Conservation (phyloP, 2,113 vertebrate species). For the Chlorodrepanis virens region DNA sequence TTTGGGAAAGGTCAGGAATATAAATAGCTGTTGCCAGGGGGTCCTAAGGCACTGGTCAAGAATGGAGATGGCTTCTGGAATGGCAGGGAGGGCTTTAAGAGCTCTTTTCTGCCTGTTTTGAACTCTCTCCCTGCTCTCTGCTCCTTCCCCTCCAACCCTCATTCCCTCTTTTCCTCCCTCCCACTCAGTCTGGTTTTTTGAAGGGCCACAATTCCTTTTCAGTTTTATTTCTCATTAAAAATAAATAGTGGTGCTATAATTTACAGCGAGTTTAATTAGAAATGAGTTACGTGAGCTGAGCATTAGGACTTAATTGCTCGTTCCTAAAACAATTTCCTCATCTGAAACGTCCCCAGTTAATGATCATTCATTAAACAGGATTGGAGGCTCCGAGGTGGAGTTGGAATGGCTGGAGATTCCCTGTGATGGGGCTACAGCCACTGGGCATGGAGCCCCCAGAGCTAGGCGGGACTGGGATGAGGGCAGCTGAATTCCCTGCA, state of each 20-base stretch:
- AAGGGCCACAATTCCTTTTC: slow-evolving; percentile 43
- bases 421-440: neutral
- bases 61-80: neutral
- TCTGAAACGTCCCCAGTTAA: slow-evolving; percentile 66
- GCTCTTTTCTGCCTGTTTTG: neutral
- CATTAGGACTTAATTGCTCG: slow-evolving; percentile 67
- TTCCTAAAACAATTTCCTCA: slow-evolving; percentile 72
- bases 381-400: slow-evolving; percentile 9
- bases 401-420: neutral
- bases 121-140: neutral
- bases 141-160: neutral
- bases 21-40: slow-evolving; percentile 15
- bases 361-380: slow-evolving; percentile 68
- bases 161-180: neutral
- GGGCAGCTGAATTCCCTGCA: accelerated
- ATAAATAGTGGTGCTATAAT: slow-evolving; percentile 67
- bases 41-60: neutral
- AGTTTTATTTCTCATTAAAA: slow-evolving; percentile 70
- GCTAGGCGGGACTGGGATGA: accelerated
- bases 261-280: slow-evolving; percentile 71
- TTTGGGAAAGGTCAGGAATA: slow-evolving; percentile 28
- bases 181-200: neutral
- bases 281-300: slow-evolving; percentile 66
- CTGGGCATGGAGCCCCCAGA: accelerated
- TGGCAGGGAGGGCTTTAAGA: neutral